Evolutionary conservation across 2,888 invertebrate genomes (phyloP), one percentile per base, ranked within the genome.

Genomic region (Agrilus biguttatus): DNA sequence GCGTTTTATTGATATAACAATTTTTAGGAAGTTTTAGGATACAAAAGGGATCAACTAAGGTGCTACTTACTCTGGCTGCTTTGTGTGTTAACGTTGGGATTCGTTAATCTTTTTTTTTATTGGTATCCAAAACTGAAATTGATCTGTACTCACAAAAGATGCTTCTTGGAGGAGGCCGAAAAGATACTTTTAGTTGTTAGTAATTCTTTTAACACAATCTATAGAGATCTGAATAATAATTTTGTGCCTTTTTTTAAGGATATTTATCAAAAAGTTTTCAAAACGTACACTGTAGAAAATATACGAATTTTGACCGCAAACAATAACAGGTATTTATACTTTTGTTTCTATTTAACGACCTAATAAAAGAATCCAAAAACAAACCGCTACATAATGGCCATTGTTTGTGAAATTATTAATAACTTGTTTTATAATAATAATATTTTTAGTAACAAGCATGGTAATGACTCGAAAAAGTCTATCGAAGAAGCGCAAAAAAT

Each of bases 51-150:
- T 55, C 63, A 69, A 54, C 66, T 72, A 58, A 69, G 73, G 53
- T 69, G 70, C 13, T 53, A 68, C 35, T 45, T 77, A 36, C 73
- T 75, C 10, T 79, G 78, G 71, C 54, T 76, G 28, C 60, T 75
- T 21, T 81, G 84, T 19, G 54, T 79, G 23, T 48, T 84, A 38
- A 81, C 84, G 1, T 73, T 74, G 28, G 92, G 92, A 8, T 60
- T 88, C 1, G 73, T 93, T 2, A 75, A 87, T 47, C 73, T 93
- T 52, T 62, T 92, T 49, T 83, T 88, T 68, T 88, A 92, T 63
- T 93, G 93, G 93, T 77, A 78, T 57, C 89, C 89, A 0, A 79
- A 79, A 46, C 80, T 81, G 73, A 73, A 80, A 64, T 69, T 93
- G 12, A 72, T 77, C 49, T 74, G 77, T 17, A 90, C 88, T 0